Percentiles rank a stretch among this genome's conserved stretches.
These are phyloP conservation scores for Elmis aenea DNA, from an alignment of 2,888 invertebrate genomes.

Conservation along the genomic window DNA sequence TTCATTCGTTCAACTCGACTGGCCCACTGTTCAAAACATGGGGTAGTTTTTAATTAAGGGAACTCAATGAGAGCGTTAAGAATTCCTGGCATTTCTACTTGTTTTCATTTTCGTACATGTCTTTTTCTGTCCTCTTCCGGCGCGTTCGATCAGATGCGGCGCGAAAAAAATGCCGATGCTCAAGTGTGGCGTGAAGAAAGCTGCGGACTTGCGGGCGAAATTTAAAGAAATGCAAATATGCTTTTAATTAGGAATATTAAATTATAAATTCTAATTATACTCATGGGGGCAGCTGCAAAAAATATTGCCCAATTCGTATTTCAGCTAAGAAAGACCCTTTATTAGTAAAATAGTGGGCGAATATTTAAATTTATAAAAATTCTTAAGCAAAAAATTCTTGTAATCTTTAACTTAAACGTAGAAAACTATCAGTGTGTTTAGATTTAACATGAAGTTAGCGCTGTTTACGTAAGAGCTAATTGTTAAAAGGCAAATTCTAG, in stretches of 20 bases:
- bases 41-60: slow-evolving; percentile 48
- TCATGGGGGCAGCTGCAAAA: slow-evolving; percentile 20
- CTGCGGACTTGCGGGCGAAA: slow-evolving; percentile 2
- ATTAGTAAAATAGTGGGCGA: too few relatives aligned
- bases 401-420: too few relatives aligned
- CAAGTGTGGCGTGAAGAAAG: slow-evolving; percentile 8
- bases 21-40: slow-evolving; percentile 28
- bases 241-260: slow-evolving; percentile 46
- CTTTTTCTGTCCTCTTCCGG: not conserved
- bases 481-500: too few relatives aligned
- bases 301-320: not conserved
- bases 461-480: too few relatives aligned
- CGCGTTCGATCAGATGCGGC: not conserved
- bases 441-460: too few relatives aligned
- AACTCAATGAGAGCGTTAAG: slow-evolving; percentile 46
- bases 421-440: too few relatives aligned
- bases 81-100: slow-evolving; percentile 44
- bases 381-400: too few relatives aligned
- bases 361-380: too few relatives aligned
- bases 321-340: too few relatives aligned
- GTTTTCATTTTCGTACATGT: slow-evolving; percentile 5
- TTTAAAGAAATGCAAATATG: slow-evolving; percentile 39
- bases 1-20: slow-evolving; percentile 11
- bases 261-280: slow-evolving; percentile 41
- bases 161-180: slow-evolving; percentile 6